Evolutionary conservation across 1,140 invertebrate species (phyloP), one percentile per base, ranked within the genome.

Genomic region (Leucophenga varia): DNA sequence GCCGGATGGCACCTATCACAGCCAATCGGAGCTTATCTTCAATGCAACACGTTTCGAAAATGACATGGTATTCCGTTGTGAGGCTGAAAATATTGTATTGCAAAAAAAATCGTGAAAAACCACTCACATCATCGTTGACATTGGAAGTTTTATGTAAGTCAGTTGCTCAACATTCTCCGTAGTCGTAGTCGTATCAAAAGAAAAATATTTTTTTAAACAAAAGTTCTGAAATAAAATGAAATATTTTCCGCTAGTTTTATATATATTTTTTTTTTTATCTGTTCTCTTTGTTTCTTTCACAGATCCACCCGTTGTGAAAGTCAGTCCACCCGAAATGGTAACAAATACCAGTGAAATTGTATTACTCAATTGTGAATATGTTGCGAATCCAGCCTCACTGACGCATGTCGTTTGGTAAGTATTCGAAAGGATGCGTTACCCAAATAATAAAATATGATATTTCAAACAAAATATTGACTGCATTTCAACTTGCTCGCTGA

Each of bases 111-210:
- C 80, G 83, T 9, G 85, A 89, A 52, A 83, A 84, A 51, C 86
- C 88, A 0, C 82, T 91, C 64, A 80, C 84, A 43, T 81, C 83
- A 20, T 79, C 80, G 1, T 77, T 82, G 9, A 83, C 83, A 36
- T 78, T 93, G 39, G 86, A 91, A 79, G 87, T 93, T 46, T 81
- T 88, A 72, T 93, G 90, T 93, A 84, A 89, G 88, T 87, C 10
- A n/a, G n/a, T n/a, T n/a, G n/a, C n/a, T n/a, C n/a, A n/a, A n/a
- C n/a, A n/a, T 36, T 16, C 3, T 16, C 4, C 19, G 2, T 12
- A 32, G 31, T 32, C 31, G 12, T n/a, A n/a, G n/a, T n/a, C n/a
- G n/a, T n/a, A n/a, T n/a, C n/a, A n/a, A n/a, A n/a, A n/a, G n/a
- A n/a, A n/a, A n/a, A n/a, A n/a, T n/a, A n/a, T n/a, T n/a, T n/a